phyloP scores from a whole-genome alignment of 1,140 invertebrate genomes.

The Magallana ariakensis region DNA sequence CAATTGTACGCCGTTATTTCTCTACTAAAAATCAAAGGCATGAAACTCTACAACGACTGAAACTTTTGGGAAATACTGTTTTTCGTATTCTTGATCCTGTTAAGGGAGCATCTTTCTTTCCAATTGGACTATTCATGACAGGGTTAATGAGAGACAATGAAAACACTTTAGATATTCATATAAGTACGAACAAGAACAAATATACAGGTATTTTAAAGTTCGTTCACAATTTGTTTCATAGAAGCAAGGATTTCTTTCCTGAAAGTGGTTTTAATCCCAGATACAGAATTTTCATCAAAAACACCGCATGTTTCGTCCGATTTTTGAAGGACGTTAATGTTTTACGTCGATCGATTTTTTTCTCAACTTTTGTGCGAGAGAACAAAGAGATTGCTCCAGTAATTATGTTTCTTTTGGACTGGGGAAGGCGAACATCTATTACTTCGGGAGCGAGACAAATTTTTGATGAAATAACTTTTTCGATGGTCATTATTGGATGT shows the following conservation, averaged over 20 bases:
- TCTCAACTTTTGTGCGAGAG: neutral
- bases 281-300: neutral
- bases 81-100: neutral
- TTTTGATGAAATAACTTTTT: constrained; percentile 16
- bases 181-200: neutral
- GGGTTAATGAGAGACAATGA: neutral
- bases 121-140: neutral
- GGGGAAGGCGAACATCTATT: neutral
- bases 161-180: constrained; percentile 1
- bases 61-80: neutral
- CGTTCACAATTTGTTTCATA: neutral
- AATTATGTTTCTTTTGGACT: neutral
- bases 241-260: no score
- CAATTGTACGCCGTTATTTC: neutral
- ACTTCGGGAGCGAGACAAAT: neutral
- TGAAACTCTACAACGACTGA: neutral
- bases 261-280: neutral
- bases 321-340: neutral
- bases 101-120: neutral
- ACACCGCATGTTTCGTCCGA: neutral
- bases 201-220: neutral
- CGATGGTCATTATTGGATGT: neutral
- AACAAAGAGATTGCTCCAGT: neutral
- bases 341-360: neutral
- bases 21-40: neutral